These are phyloP conservation scores for Liopterus haemorrhoidalis DNA, from an alignment of 2,888 invertebrate genomes.

Conservation along the genomic window DNA sequence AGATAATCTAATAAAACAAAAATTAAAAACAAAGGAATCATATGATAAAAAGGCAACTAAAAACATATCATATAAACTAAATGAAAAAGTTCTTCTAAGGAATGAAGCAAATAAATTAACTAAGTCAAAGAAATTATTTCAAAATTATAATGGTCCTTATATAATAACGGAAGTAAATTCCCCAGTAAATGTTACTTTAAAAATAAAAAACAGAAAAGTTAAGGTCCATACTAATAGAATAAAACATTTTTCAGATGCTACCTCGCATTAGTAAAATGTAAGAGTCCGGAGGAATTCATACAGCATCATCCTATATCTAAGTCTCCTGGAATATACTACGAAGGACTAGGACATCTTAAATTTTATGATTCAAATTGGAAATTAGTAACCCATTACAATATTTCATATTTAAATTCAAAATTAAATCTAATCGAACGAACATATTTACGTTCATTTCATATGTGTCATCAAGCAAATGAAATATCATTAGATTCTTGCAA, in stretches of 20 bases:
- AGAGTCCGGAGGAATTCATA: too few relatives aligned
- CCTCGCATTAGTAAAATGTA: too few relatives aligned
- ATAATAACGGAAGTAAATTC: slow-evolving; percentile 8
- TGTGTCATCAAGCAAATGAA: slow-evolving; percentile 6
- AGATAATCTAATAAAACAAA: slow-evolving; percentile 27
- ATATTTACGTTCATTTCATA: background rate
- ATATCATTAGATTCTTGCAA: slow-evolving; percentile 6
- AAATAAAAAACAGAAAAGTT: slow-evolving; percentile 10
- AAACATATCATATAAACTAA: slow-evolving; percentile 2
- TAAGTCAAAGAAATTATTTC: slow-evolving; percentile 6
- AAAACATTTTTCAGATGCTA: background rate
- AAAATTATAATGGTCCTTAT: slow-evolving; percentile 15
- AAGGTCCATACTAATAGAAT: slow-evolving; percentile 17
- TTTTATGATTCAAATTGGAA: slow-evolving; percentile 17
- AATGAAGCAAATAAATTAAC: slow-evolving; percentile 6
- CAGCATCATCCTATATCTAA: too few relatives aligned
- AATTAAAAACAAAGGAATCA: slow-evolving; percentile 20
- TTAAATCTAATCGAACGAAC: slow-evolving; percentile 4
- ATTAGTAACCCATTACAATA: slow-evolving; percentile 21
- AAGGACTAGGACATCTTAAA: slow-evolving; percentile 18
- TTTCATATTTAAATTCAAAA: slow-evolving; percentile 11
- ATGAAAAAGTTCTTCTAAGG: slow-evolving; percentile 7
- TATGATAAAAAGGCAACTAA: slow-evolving; percentile 17
- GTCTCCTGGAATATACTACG: slow-evolving; percentile 21
- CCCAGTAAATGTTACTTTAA: slow-evolving; percentile 13